These are phyloP conservation scores for Tethea ocularis DNA, from an alignment of 2,888 invertebrate genomes.

Conservation along the genomic window DNA sequence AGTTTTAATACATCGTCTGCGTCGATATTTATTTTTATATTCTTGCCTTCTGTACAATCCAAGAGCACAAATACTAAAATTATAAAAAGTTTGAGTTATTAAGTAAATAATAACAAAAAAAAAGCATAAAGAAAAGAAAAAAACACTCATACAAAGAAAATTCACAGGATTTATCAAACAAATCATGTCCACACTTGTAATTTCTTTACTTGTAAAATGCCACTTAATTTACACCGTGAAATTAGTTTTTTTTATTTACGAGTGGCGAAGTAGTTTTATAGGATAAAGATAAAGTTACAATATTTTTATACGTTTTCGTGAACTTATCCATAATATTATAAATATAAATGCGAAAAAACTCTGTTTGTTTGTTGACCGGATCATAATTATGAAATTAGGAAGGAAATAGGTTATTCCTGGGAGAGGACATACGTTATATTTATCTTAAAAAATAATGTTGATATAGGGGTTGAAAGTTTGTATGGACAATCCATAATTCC, in stretches of 20 bases:
- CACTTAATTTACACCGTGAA: neutral
- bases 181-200: neutral
- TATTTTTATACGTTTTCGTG: neutral
- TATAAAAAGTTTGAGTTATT: neutral
- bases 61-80: conserved; percentile 13
- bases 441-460: too few relatives aligned
- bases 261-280: neutral
- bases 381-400: neutral
- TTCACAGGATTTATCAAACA: neutral
- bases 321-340: neutral
- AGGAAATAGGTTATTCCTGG: too few relatives aligned
- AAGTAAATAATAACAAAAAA: neutral
- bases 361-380: too few relatives aligned
- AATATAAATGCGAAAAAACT: too few relatives aligned
- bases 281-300: neutral
- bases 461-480: too few relatives aligned
- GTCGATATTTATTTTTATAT: conserved; percentile 46
- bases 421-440: too few relatives aligned
- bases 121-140: neutral
- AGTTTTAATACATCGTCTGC: conserved; percentile 41
- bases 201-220: neutral
- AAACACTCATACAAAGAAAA: neutral
- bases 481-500: too few relatives aligned
- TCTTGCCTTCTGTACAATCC: conserved; percentile 25
- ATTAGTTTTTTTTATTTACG: neutral